phyloP scores from a whole-genome alignment of 2,113 vertebrate species.

The Eleginops maclovinus region DNA sequence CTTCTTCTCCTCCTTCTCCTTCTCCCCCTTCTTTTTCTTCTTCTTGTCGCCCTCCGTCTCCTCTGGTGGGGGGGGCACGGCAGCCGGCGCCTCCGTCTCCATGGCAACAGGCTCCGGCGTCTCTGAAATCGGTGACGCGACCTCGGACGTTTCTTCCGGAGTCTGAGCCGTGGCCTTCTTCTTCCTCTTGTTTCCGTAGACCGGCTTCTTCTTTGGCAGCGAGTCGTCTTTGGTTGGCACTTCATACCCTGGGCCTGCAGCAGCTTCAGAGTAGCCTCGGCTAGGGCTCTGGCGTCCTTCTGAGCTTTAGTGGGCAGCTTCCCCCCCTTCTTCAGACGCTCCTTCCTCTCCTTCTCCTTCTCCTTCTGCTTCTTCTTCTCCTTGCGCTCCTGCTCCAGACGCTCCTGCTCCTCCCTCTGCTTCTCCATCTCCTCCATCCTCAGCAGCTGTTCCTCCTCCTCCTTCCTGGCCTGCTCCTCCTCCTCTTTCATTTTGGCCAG shows the following conservation, averaged over 20 bases:
- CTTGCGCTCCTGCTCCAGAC: conserved; percentile 94
- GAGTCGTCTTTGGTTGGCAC: conserved; percentile 96
- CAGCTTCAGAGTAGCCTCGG: conserved; percentile 90
- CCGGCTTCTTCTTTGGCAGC: conserved; percentile 95
- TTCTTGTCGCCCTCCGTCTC: too few relatives aligned
- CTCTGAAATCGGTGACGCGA: conserved; percentile 81
- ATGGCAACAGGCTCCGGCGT: conserved; percentile 79
- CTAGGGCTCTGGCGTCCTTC: conserved; percentile 92
- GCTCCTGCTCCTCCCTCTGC: conserved; percentile 94
- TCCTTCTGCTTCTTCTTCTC: conserved; percentile 98
- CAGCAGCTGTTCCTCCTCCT: conserved; percentile 90
- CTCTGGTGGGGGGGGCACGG: conserved; percentile 66
- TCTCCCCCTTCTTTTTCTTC: too few relatives aligned
- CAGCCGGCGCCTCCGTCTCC: conserved; percentile 61
- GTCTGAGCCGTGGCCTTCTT: conserved; percentile 89
- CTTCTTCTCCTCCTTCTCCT: too few relatives aligned
- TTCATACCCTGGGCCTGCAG: conserved; percentile 97
- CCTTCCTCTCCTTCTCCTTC: conserved; percentile 98
- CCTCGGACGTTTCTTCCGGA: conserved; percentile 87
- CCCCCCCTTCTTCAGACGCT: conserved; percentile 97
- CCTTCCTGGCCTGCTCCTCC: conserved; percentile 91
- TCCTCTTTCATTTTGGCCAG: conserved; percentile 97
- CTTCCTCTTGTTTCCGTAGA: conserved; percentile 95
- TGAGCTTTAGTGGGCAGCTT: conserved; percentile 95
- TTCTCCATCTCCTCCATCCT: conserved; percentile 93